Evolutionary conservation across 2,113 vertebrate species (phyloP).

Genomic region (Ailurus styani): DNA sequence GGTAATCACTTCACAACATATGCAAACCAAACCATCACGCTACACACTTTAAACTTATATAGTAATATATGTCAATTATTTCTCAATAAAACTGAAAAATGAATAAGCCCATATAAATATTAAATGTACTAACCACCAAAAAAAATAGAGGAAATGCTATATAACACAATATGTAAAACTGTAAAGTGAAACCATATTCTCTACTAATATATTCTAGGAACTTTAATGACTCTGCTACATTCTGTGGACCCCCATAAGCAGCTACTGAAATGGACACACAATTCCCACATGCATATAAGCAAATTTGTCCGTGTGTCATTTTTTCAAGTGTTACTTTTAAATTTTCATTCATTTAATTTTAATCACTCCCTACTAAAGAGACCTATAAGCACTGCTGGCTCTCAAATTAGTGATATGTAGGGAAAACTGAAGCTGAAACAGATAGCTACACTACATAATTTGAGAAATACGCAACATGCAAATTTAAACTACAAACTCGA

Average conservation of each 20-base stretch:
- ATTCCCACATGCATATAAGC: neutral
- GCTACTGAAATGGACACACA: neutral
- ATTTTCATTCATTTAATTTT: neutral
- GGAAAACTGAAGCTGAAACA: conserved; percentile 52
- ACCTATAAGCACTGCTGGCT: neutral
- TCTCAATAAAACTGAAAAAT: neutral
- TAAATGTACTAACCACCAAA: neutral
- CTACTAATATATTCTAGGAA: neutral
- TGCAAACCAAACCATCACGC: neutral
- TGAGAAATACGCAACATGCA: conserved; percentile 57
- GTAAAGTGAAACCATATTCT: neutral
- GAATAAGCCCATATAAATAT: neutral
- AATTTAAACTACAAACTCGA: conserved; percentile 61
- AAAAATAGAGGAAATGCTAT: neutral
- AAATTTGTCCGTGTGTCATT: conserved; percentile 13
- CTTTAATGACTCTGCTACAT: neutral
- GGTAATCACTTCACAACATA: neutral
- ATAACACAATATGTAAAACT: neutral
- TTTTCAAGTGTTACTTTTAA: neutral
- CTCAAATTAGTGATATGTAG: conserved; percentile 45
- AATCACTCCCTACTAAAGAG: conserved; percentile 29
- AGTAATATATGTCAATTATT: neutral
- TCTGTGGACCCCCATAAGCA: neutral
- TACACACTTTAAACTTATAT: neutral
- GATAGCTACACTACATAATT: conserved; percentile 47